These are phyloP conservation scores for Epinephelus fuscoguttatus DNA, from an alignment of 2,113 vertebrate species.

Conservation along the genomic window DNA sequence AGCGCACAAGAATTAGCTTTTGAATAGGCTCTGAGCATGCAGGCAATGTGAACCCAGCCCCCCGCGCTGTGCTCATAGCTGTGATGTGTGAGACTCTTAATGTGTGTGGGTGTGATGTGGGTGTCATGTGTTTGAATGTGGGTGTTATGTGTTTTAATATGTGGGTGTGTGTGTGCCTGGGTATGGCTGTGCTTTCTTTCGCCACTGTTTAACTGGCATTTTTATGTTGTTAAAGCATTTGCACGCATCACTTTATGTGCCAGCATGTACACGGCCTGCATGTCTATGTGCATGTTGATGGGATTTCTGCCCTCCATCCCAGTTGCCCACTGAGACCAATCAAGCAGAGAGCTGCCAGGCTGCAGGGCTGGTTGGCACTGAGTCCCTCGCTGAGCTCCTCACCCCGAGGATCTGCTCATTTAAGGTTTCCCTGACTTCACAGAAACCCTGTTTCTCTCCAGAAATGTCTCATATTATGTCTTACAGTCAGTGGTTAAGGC, in stretches of 20 bases:
- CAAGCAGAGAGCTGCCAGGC: conserved; percentile 69
- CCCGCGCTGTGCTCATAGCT: conserved; percentile 38
- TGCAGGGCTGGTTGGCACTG: conserved; percentile 66
- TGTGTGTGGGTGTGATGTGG: conserved; percentile 69
- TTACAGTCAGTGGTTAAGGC: conserved; percentile 36
- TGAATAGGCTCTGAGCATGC: conserved; percentile 61
- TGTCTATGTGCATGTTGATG: conserved; percentile 47
- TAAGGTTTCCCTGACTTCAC: conserved; percentile 69
- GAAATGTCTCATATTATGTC: conserved; percentile 46
- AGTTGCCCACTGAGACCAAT: conserved; percentile 75
- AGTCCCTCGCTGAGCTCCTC: conserved; percentile 55
- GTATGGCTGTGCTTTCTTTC: conserved; percentile 1
- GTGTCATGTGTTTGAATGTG: conserved; percentile 55
- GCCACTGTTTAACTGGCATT: not conserved
- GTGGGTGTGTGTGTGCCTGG: conserved; percentile 21
- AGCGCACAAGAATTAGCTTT: conserved; percentile 69
- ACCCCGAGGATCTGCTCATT: conserved; percentile 70
- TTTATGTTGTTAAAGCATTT: conserved; percentile 17
- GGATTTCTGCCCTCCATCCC: conserved; percentile 63
- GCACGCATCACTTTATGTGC: conserved; percentile 12
- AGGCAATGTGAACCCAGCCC: conserved; percentile 53
- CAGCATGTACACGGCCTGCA: conserved; percentile 14
- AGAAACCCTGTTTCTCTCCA: conserved; percentile 26
- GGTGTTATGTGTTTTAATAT: conserved; percentile 55
- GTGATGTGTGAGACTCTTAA: conserved; percentile 62